Percentiles rank a stretch among this genome's conserved stretches.
Evolutionary conservation across 2,888 invertebrate species (phyloP).

Genomic region (Linhomoeus sp.): DNA sequence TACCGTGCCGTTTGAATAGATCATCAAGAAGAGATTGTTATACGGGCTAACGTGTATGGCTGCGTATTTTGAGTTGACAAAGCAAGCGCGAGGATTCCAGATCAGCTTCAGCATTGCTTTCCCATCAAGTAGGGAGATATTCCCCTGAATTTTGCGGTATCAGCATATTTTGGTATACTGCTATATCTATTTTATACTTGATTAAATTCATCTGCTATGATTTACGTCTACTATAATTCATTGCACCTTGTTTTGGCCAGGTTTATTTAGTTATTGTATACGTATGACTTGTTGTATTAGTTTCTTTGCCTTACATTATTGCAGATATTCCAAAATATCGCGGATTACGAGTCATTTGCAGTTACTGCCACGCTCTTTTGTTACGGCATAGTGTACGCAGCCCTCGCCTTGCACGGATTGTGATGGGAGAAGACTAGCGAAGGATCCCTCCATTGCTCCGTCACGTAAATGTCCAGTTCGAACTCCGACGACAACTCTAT

Average conservation of each 20-base stretch:
- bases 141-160: too few species aligned
- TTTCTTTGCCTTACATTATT: too few species aligned
- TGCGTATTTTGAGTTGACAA: conserved; percentile 18
- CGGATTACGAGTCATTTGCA: too few species aligned
- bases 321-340: too few species aligned
- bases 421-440: conserved; percentile 20
- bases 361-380: too few species aligned
- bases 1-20: conserved; percentile 22
- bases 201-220: neutral
- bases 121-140: neutral
- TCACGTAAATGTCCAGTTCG: conserved; percentile 27
- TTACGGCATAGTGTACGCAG: too few species aligned
- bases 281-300: too few species aligned
- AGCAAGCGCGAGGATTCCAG: conserved; percentile 25
- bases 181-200: too few species aligned
- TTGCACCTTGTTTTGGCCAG: neutral
- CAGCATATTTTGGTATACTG: too few species aligned
- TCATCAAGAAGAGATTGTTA: conserved; percentile 24
- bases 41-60: conserved; percentile 21
- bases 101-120: conserved; percentile 12
- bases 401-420: too few species aligned
- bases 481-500: conserved; percentile 27
- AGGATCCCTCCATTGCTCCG: conserved; percentile 24
- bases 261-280: too few species aligned
- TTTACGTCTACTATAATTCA: neutral